Evolutionary conservation across 1,140 invertebrate species (phyloP).

Genomic region (Steinernema feltiae): DNA sequence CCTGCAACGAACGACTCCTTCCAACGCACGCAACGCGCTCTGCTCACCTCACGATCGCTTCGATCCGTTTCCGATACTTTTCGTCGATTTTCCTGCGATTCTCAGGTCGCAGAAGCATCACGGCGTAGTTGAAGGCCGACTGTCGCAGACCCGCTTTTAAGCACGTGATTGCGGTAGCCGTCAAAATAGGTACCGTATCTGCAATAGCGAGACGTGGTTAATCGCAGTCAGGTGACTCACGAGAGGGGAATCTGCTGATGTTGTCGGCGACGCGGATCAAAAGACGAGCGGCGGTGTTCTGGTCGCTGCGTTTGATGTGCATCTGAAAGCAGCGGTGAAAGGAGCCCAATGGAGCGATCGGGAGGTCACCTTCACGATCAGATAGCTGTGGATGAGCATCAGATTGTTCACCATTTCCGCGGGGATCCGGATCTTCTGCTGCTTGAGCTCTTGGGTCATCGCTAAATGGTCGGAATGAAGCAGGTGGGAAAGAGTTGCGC

Average conservation of each 20-base stretch:
- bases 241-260: slow-evolving; percentile 90
- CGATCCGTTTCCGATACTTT: slow-evolving; percentile 91
- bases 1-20: slow-evolving; percentile 54
- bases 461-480: slow-evolving; percentile 16
- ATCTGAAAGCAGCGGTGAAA: slow-evolving; percentile 38
- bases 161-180: slow-evolving; percentile 93
- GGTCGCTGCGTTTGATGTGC: slow-evolving; percentile 73
- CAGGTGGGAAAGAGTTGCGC: background rate
- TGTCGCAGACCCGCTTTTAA: slow-evolving; percentile 80
- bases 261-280: slow-evolving; percentile 84
- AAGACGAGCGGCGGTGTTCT: slow-evolving; percentile 80
- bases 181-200: slow-evolving; percentile 93
- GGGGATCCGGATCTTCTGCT: slow-evolving; percentile 72
- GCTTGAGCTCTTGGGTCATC: slow-evolving; percentile 79
- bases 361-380: slow-evolving; percentile 68
- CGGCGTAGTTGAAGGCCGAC: slow-evolving; percentile 81
- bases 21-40: background rate
- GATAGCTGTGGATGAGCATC: slow-evolving; percentile 86
- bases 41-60: slow-evolving; percentile 71
- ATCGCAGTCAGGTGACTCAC: slow-evolving; percentile 64
- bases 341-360: slow-evolving; percentile 1
- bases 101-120: slow-evolving; percentile 83
- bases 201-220: slow-evolving; percentile 54
- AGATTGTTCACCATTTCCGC: slow-evolving; percentile 78
- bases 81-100: slow-evolving; percentile 76